These are phyloP conservation scores for Chloroclysta siterata DNA, from an alignment of 2,888 invertebrate species.

Conservation along the genomic window DNA sequence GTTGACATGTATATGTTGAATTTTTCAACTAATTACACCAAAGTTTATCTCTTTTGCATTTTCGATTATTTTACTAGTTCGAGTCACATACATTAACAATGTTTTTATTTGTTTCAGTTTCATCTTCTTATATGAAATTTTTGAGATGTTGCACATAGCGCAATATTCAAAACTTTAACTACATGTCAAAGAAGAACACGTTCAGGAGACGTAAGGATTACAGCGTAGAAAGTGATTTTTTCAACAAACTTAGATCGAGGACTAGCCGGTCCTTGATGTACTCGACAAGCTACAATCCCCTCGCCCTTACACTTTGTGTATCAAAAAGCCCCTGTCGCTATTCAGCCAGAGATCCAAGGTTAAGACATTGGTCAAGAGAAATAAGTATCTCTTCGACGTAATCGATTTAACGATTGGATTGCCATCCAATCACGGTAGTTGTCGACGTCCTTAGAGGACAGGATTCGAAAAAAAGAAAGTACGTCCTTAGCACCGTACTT, in stretches of 20 bases:
- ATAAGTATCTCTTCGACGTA: conserved; percentile 71
- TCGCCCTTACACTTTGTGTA: conserved; percentile 78
- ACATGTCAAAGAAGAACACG: conserved; percentile 74
- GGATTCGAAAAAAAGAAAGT: conserved; percentile 55
- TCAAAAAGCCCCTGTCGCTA: conserved; percentile 80
- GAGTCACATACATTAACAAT: not conserved
- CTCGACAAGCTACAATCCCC: conserved; percentile 80
- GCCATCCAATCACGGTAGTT: conserved; percentile 64
- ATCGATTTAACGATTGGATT: conserved; percentile 61
- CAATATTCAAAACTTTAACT: conserved; percentile 72
- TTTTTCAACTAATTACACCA: no score
- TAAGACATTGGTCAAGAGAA: conserved; percentile 84
- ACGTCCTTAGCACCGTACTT: conserved; percentile 65
- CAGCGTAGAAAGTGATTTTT: conserved; percentile 75
- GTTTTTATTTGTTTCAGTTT: conserved; percentile 73
- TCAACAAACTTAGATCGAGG: conserved; percentile 78
- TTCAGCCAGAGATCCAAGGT: conserved; percentile 86
- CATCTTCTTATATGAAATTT: conserved; percentile 47
- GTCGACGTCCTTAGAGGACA: conserved; percentile 62
- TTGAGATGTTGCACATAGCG: conserved; percentile 73
- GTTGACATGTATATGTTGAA: no score
- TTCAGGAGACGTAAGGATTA: conserved; percentile 63
- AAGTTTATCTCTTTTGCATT: no score
- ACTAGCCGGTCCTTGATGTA: conserved; percentile 84
- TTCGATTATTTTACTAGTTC: no score